Base-by-base conservation (phyloP, 2,888 invertebrate species). In the Campoplex capitator region DNA sequence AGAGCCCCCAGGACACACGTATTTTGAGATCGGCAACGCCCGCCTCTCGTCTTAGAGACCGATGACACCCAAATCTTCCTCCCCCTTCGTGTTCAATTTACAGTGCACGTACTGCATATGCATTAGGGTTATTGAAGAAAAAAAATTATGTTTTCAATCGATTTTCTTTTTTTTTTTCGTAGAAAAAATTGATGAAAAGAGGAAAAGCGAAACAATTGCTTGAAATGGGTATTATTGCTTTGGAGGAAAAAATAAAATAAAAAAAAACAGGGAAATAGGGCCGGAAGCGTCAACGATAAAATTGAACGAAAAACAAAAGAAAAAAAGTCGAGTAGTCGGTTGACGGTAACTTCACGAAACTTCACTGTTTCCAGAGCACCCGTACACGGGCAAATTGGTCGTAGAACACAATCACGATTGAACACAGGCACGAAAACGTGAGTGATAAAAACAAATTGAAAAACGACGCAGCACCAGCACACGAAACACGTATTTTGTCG, bases 11-110 rank as follows among this genome's bases (percentile, higher is more conserved):
- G 87, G 87, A 87, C 67, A 74, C 83, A 87, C 87, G 87, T 87
- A 87, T 87, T 87, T 87, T 87, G 82, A 87, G 87, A 87, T 87
- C 87, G 87, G 87, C 87, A 87, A 87, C 87, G 87, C 87, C 87
- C 87, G 87, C 87, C 82, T 79, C 54, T 13, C 56, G 62, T 78
- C 68, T 68, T 67, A 51, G 79, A 45, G 75, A 86, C 83, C 87
- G 87, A 84, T 84, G 87, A 87, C 86, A 87, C 87, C 84, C 84
- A 82, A 87, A 84, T 78, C 78, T 42, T 23, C 54, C 67, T 58
- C 45, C 58, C 45, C 32, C 28, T 35, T 68, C 82, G 68, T 67
- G 65, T 73, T 71, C 23, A 76, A 65, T 74, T 67, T 45, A 28
- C 45, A 58, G 38, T 83, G 73, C 86, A 78, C 80, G 71, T 79